phyloP scores from a whole-genome alignment of 2,888 invertebrate genomes.

The Embidobia sp. region DNA sequence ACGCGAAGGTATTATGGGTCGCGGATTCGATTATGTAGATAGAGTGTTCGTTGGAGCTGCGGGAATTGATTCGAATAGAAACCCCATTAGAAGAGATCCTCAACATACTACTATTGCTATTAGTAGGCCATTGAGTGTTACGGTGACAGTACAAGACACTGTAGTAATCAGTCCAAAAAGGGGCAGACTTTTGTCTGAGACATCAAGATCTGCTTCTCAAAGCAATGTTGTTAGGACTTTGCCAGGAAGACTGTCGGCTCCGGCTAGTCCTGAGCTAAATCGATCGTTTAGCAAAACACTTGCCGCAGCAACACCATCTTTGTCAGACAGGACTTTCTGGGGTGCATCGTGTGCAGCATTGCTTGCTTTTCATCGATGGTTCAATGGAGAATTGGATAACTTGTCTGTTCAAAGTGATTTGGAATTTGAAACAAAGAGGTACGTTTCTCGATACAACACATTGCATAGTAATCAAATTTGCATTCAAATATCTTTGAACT shows the following conservation, averaged over 20 bases:
- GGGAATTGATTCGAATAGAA: constrained; percentile 84
- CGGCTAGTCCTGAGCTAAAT: constrained; percentile 79
- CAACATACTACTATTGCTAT: constrained; percentile 85
- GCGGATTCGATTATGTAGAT: constrained; percentile 92
- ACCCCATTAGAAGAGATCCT: constrained; percentile 83
- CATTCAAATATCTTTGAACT: no score
- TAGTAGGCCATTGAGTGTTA: constrained; percentile 85
- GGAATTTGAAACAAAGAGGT: constrained; percentile 78
- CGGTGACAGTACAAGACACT: constrained; percentile 84
- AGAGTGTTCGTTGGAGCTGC: constrained; percentile 88
- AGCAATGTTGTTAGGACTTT: constrained; percentile 76
- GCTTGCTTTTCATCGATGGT: constrained; percentile 82
- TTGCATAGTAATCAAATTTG: no score
- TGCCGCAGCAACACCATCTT: constrained; percentile 59
- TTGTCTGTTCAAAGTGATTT: constrained; percentile 71
- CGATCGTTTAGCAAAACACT: constrained; percentile 76
- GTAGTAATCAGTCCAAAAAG: constrained; percentile 81
- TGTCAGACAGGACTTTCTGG: constrained; percentile 78
- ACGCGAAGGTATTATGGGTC: constrained; percentile 96
- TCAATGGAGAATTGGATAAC: constrained; percentile 79
- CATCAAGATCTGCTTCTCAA: constrained; percentile 81
- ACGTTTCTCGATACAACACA: neutral
- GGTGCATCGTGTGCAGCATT: constrained; percentile 77
- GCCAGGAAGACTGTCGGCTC: constrained; percentile 77
- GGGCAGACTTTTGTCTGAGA: constrained; percentile 83